Conservation (phyloP, 2,797 vertebrate species). For the Netta rufina region DNA sequence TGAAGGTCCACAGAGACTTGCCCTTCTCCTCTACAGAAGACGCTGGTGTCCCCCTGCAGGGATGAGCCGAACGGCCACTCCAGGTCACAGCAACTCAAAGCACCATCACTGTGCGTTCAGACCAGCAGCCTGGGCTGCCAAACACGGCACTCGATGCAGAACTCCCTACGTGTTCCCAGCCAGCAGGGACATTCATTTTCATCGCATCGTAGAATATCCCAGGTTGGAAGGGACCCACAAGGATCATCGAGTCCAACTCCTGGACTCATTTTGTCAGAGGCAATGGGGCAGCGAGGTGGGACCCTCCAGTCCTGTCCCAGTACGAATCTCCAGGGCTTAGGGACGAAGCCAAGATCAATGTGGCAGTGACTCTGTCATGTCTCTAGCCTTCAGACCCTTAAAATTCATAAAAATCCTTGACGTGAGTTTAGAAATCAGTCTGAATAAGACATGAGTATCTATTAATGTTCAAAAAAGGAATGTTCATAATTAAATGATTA, state of each 20-base stretch:
- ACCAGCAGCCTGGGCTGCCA: neutral
- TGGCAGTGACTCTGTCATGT: accelerated
- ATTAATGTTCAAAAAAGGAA: neutral
- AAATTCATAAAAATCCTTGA: neutral
- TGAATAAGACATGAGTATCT: neutral
- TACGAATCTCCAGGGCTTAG: neutral
- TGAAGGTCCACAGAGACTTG: neutral
- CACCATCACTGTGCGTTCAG: accelerated
- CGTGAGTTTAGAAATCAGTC: neutral
- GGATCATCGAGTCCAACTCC: too few relatives aligned
- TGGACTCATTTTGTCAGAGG: accelerated
- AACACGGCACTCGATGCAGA: accelerated
- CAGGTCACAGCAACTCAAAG: neutral
- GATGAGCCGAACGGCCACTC: accelerated
- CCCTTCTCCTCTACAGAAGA: neutral
- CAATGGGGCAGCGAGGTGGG: neutral
- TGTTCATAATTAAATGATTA: neutral
- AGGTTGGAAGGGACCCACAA: too few relatives aligned
- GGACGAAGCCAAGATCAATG: neutral
- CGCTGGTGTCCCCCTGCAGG: neutral
- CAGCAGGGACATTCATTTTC: too few relatives aligned
- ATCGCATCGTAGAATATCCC: too few relatives aligned
- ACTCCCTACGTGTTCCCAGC: neutral
- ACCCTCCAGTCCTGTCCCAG: neutral
- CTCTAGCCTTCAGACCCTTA: neutral